Percentiles rank a stretch among this genome's conserved stretches.
Evolutionary conservation across 2,888 invertebrate species (phyloP).

Genomic region (Gymnosoma rotundatum): DNA sequence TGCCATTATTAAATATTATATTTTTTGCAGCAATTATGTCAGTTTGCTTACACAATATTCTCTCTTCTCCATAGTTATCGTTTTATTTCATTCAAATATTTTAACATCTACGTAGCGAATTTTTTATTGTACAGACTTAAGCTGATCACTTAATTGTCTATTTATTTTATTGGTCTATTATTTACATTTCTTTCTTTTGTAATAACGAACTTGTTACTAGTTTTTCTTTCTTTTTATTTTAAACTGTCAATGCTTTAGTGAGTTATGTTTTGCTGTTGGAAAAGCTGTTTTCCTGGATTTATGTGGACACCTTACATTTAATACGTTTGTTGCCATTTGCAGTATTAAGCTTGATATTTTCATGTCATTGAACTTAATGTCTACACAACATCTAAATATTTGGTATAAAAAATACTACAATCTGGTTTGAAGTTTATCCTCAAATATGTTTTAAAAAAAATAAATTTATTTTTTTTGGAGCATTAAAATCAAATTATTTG

Average conservation of each 20-base stretch:
- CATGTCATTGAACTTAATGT: conserved; percentile 79
- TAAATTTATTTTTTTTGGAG: neutral
- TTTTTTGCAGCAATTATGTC: too few relatives aligned
- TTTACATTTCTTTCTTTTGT: neutral
- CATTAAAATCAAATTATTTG: conserved; percentile 18
- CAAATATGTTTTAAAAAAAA: too few relatives aligned
- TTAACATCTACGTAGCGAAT: neutral
- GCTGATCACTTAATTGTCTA: neutral
- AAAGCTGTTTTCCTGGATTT: conserved; percentile 72
- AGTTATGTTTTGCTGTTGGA: conserved; percentile 71
- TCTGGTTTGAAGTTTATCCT: conserved; percentile 36
- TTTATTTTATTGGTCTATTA: conserved; percentile 9
- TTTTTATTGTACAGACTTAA: neutral
- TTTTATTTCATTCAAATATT: conserved; percentile 15
- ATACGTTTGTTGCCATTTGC: conserved; percentile 74
- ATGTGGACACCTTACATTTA: conserved; percentile 69
- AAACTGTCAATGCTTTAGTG: conserved; percentile 20
- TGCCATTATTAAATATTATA: too few relatives aligned
- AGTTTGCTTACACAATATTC: too few relatives aligned
- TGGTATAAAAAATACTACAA: conserved; percentile 27
- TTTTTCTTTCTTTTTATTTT: neutral
- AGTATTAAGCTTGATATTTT: conserved; percentile 60
- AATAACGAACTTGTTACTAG: conserved; percentile 7
- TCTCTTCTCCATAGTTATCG: neutral
- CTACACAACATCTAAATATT: neutral